phyloP scores from a whole-genome alignment of 2,888 invertebrate genomes.

The Scaptomyza polygonia region DNA sequence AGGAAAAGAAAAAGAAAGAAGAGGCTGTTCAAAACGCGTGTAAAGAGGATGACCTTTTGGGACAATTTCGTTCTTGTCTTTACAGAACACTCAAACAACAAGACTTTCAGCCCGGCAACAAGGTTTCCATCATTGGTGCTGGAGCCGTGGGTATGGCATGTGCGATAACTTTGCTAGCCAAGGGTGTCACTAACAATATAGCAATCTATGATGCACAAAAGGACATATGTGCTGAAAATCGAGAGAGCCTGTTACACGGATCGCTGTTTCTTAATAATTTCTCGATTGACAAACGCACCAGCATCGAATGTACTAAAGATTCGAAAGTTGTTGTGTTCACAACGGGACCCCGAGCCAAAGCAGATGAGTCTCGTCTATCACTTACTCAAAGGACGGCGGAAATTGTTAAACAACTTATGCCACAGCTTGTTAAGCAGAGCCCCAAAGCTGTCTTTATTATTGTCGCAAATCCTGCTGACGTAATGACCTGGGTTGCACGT shows the following conservation, averaged over 20 bases:
- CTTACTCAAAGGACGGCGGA: constrained; percentile 93
- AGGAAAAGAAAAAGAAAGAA: not conserved
- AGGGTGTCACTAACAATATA: constrained; percentile 91
- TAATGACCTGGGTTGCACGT: constrained; percentile 94
- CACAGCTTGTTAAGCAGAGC: constrained; percentile 86
- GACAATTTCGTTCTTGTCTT: constrained; percentile 8
- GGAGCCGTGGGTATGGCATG: constrained; percentile 95
- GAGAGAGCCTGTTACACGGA: constrained; percentile 86
- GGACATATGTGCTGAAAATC: constrained; percentile 87
- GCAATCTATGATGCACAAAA: constrained; percentile 91
- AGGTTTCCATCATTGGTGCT: constrained; percentile 92
- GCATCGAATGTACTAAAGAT: constrained; percentile 89
- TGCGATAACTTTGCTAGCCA: constrained; percentile 91
- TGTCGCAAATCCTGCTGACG: constrained; percentile 95
- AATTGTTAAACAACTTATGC: constrained; percentile 91
- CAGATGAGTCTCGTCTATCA: constrained; percentile 91
- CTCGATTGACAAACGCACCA: constrained; percentile 87
- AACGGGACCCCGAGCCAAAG: constrained; percentile 92
- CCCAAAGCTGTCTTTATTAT: constrained; percentile 91
- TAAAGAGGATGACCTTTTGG: not conserved
- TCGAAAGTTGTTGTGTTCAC: constrained; percentile 93
- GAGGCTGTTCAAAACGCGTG: not conserved
- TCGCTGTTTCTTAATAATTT: constrained; percentile 91
- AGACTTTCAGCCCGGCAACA: constrained; percentile 84
- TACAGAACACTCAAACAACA: constrained; percentile 21